Percentiles rank a stretch among this genome's conserved stretches.
phyloP scores from a whole-genome alignment of 1,140 invertebrate genomes.

The Spodoptera frugiperda region DNA sequence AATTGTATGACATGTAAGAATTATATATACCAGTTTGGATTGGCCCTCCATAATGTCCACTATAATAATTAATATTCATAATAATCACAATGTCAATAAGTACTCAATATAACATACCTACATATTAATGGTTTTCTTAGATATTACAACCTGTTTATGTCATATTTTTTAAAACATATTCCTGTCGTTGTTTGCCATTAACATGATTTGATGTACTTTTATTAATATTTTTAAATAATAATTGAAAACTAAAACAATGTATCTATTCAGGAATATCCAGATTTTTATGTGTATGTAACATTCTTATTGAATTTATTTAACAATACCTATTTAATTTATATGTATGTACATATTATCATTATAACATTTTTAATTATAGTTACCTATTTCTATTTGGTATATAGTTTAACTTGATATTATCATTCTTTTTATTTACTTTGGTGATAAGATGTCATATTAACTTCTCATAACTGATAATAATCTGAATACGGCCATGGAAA shows the following conservation, averaged over 20 bases:
- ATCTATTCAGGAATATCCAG: too few species aligned
- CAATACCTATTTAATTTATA: background rate
- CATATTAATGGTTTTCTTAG: slow-evolving; percentile 26
- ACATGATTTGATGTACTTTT: background rate
- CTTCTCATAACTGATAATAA: too few species aligned
- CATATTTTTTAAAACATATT: background rate
- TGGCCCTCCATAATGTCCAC: slow-evolving; percentile 7
- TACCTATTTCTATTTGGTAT: too few species aligned
- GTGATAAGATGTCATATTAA: too few species aligned
- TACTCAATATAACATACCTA: slow-evolving; percentile 39
- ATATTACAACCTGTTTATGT: background rate
- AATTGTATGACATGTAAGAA: slow-evolving; percentile 9
- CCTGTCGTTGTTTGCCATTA: background rate
- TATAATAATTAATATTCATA: background rate
- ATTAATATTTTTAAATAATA: background rate
- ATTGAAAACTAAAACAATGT: background rate
- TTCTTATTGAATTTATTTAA: too few species aligned
- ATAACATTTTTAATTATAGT: too few species aligned
- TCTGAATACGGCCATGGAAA: background rate
- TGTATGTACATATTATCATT: background rate
- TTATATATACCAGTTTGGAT: slow-evolving; percentile 17
- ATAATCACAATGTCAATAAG: slow-evolving; percentile 5
- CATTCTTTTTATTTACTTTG: too few species aligned
- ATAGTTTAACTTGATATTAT: too few species aligned
- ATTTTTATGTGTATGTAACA: too few species aligned